A percentile compares a stretch with the other conserved stretches of the same genome.
These are phyloP conservation scores for Tuberolachnus salignus DNA, from an alignment of 2,888 invertebrate genomes.

Conservation along the genomic window DNA sequence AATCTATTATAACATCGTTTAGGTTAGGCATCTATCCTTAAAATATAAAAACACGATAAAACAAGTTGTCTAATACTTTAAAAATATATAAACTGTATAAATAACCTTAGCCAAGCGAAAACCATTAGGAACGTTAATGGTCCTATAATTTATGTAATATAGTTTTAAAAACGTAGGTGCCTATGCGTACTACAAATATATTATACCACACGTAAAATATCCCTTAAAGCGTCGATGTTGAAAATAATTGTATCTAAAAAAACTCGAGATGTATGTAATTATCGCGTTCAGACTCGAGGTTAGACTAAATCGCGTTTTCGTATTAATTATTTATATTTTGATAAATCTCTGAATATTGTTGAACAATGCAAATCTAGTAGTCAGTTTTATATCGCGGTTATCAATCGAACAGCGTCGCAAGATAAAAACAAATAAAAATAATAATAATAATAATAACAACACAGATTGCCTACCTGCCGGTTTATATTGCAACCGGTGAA, in stretches of 20 bases:
- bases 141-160: conserved; percentile 3
- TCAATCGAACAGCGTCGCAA: no score
- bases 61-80: background rate
- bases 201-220: no score
- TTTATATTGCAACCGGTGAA: no score
- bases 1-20: background rate
- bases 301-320: background rate
- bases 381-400: no score
- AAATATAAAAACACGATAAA: background rate
- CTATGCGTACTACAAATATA: background rate
- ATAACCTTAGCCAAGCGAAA: background rate
- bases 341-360: no score
- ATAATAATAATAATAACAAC: no score
- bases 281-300: background rate
- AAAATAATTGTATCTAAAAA: no score
- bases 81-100: background rate
- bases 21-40: background rate
- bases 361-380: no score
- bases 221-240: no score
- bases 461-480: no score
- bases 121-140: conserved; percentile 4
- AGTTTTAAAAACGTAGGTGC: conserved; percentile 1
- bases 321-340: background rate
- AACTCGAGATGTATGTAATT: no score
- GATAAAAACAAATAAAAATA: no score